Conservation (phyloP, 2,113 vertebrate species). For the Oreocharis arfaki region DNA sequence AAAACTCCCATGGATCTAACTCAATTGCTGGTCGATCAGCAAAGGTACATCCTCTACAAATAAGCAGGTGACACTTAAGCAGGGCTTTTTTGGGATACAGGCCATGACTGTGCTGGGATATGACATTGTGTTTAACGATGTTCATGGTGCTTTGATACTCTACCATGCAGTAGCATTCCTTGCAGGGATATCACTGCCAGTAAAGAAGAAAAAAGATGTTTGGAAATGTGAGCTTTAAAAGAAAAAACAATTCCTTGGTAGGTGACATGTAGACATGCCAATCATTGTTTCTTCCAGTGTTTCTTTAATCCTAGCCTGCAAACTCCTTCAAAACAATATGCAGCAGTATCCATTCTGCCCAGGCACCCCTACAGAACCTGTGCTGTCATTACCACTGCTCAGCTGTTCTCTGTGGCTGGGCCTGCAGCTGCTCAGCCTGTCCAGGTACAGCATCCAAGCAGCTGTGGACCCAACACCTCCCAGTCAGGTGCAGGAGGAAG, state of each 20-base stretch:
- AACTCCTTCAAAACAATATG: background rate
- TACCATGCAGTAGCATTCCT: background rate
- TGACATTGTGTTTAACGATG: background rate
- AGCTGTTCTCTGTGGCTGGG: background rate
- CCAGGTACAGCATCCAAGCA: fast-evolving
- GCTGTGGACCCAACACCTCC: background rate
- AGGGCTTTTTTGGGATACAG: background rate
- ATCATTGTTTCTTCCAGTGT: background rate
- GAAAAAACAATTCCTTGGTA: background rate
- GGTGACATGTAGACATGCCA: fast-evolving
- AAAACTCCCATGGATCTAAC: background rate
- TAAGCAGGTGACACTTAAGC: background rate
- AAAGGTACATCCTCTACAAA: background rate
- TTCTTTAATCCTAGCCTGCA: background rate
- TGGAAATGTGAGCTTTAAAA: background rate
- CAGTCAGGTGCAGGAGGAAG: background rate
- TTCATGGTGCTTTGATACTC: background rate
- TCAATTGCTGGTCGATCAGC: fast-evolving
- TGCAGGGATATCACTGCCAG: background rate
- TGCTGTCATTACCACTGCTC: background rate
- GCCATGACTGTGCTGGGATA: background rate
- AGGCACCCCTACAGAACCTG: background rate
- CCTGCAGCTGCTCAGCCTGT: background rate
- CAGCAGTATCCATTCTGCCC: background rate
- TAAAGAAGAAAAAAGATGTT: background rate